Evolutionary conservation across 2,797 vertebrate genomes (phyloP).

Genomic region (Vespertilio murinus): DNA sequence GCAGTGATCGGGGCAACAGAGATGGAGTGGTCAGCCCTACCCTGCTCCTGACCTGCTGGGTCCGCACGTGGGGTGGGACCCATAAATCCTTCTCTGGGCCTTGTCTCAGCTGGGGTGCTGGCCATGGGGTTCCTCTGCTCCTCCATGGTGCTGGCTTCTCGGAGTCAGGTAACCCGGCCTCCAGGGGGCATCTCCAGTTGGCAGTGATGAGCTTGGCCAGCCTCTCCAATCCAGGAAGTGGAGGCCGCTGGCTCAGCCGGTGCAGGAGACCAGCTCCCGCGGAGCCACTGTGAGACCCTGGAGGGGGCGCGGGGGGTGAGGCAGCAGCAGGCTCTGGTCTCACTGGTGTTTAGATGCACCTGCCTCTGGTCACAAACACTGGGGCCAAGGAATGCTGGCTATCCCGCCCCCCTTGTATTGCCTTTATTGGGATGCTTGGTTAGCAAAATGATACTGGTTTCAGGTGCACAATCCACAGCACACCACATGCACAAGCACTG

Average conservation of each 20-base stretch:
- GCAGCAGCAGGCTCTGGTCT: not conserved
- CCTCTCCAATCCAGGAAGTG: not conserved
- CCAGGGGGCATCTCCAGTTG: rapidly evolving
- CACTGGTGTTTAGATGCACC: not conserved
- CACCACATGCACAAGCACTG: not conserved
- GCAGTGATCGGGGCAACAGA: rapidly evolving
- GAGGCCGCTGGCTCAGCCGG: not conserved
- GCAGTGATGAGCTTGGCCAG: rapidly evolving
- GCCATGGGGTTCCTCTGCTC: not conserved
- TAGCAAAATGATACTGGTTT: not conserved
- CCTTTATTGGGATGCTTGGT: not conserved
- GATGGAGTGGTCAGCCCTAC: not conserved
- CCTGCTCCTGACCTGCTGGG: rapidly evolving
- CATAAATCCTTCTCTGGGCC: not conserved
- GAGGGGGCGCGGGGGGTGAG: rapidly evolving
- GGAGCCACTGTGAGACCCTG: rapidly evolving
- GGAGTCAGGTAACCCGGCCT: not conserved
- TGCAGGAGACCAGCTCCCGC: rapidly evolving
- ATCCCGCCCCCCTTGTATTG: not conserved
- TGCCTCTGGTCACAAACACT: not conserved
- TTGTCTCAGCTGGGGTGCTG: not conserved
- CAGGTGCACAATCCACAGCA: not conserved
- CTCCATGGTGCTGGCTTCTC: not conserved
- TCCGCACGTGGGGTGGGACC: not conserved
- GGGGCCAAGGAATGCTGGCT: not conserved